Base-by-base conservation (phyloP, 2,113 vertebrate genomes). In the Oryzias curvinotus region DNA sequence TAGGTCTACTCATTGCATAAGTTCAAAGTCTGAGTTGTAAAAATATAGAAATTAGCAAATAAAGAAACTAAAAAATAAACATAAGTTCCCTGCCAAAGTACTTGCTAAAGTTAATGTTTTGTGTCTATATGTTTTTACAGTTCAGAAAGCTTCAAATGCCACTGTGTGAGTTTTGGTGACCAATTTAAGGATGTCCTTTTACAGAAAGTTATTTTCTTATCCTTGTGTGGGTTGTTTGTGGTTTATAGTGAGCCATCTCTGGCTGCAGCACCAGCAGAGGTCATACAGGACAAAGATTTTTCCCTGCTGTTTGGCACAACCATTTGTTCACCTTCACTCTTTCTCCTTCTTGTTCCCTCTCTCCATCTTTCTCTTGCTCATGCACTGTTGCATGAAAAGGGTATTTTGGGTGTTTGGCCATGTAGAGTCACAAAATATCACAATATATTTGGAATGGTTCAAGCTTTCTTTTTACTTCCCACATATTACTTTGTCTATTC, bases 211-310 rank as follows among this genome's bases (percentile, higher is more conserved):
- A 19, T 23, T 48, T 46, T 23, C 41, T 49, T 30, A 28, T 14
- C 52, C 52, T 23, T 62, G 41, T 26, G 50, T 36, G 36, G 36
- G 36, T 2, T 36, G 47, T 50, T 62, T 57, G 23, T 62, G 36
- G 36, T 36, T 36, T 36, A 10, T 6, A 28, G 50, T 68, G 59
- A 51, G 44, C 41, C 50, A 68, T 80, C 71, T 80, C 84, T 78
- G 84, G 79, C 78, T 73, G 85, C 71, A 76, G 73, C 75, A 58
- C 56, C 63, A 55, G 68, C 62, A 75, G 74, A 88, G 86, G 88
- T 85, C 71, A 75, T 62, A 30, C 51, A 57, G 80, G 78, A 80
- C 66, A 58, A 45, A 67, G 51, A 78, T 80, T 77, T 77, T 78
- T 73, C 80, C 81, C 52, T 79, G 81, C 84, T 73, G 83, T 83